Evolutionary conservation across 1,140 invertebrate genomes (phyloP).

Genomic region (Camponotus floridanus): DNA sequence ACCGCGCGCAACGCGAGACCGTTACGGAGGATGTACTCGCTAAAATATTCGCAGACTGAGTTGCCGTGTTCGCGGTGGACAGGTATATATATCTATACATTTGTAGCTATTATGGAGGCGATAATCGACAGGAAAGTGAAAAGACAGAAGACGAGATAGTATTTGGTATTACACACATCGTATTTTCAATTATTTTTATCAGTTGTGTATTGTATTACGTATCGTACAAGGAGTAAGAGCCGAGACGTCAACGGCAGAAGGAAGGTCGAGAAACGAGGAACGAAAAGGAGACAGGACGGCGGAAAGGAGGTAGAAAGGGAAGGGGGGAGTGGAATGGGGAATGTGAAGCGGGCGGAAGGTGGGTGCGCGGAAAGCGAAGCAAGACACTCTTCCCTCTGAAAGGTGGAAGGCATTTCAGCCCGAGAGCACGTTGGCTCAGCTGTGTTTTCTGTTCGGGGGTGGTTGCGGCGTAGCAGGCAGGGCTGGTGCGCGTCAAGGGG

Average conservation of each 20-base stretch:
- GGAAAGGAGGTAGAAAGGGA: slow-evolving; percentile 43
- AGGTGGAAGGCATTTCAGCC: slow-evolving; percentile 79
- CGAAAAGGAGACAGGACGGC: slow-evolving; percentile 63
- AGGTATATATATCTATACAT: slow-evolving; percentile 27
- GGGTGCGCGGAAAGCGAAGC: slow-evolving; percentile 61
- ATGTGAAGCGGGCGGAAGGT: slow-evolving; percentile 45
- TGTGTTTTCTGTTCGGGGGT: slow-evolving; percentile 83
- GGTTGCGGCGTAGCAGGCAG: slow-evolving; percentile 78
- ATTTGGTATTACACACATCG: slow-evolving; percentile 46
- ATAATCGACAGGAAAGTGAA: slow-evolving; percentile 52
- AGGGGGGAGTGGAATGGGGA: slow-evolving; percentile 28
- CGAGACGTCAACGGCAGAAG: slow-evolving; percentile 62
- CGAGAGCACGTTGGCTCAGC: slow-evolving; percentile 83
- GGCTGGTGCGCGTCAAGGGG: slow-evolving; percentile 64
- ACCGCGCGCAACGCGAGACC: slow-evolving; percentile 43
- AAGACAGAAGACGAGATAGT: slow-evolving; percentile 64
- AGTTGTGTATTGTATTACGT: slow-evolving; percentile 64
- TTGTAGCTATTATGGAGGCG: not conserved
- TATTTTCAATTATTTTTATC: slow-evolving; percentile 72
- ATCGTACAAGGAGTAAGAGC: slow-evolving; percentile 36
- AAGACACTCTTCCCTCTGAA: slow-evolving; percentile 77
- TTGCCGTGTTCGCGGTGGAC: slow-evolving; percentile 20
- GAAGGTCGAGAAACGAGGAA: slow-evolving; percentile 61
- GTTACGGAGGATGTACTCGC: slow-evolving; percentile 51
- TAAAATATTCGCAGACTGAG: slow-evolving; percentile 53